Percentiles rank a stretch among this genome's conserved stretches.
These are phyloP conservation scores for Pteruthius melanotis DNA, from an alignment of 2,113 vertebrate species.

Conservation along the genomic window DNA sequence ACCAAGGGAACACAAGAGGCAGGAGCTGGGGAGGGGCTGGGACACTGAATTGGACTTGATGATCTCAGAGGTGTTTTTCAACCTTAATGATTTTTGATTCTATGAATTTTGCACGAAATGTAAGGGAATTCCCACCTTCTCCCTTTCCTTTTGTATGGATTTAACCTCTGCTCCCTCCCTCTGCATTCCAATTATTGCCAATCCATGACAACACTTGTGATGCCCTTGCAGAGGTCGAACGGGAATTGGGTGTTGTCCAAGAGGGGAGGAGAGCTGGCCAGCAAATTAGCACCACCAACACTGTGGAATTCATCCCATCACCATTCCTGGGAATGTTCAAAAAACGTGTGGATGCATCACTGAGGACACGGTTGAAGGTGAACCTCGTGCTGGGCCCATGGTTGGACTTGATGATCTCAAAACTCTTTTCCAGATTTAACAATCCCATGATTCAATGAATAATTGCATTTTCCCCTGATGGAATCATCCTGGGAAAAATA, in stretches of 20 bases:
- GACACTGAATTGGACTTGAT: neutral
- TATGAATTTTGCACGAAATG: neutral
- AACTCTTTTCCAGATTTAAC: neutral
- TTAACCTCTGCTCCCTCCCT: neutral
- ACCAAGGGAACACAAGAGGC: neutral
- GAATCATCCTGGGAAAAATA: neutral
- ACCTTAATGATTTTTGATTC: neutral
- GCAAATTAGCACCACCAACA: neutral
- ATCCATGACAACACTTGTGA: too few species aligned
- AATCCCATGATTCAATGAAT: neutral
- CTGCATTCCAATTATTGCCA: neutral
- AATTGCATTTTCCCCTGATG: neutral
- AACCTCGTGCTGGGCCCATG: fast-evolving
- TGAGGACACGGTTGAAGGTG: neutral
- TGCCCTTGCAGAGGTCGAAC: neutral
- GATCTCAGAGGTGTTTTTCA: neutral
- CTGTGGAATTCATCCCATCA: neutral
- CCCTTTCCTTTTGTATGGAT: neutral
- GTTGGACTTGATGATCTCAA: neutral
- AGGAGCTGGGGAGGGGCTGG: neutral
- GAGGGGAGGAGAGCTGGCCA: neutral
- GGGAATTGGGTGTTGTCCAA: neutral
- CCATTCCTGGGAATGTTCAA: neutral
- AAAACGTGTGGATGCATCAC: fast-evolving
- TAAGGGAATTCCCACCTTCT: neutral